These are phyloP conservation scores for Hypotaenidia okinawae DNA, from an alignment of 2,797 vertebrate genomes.

Conservation along the genomic window DNA sequence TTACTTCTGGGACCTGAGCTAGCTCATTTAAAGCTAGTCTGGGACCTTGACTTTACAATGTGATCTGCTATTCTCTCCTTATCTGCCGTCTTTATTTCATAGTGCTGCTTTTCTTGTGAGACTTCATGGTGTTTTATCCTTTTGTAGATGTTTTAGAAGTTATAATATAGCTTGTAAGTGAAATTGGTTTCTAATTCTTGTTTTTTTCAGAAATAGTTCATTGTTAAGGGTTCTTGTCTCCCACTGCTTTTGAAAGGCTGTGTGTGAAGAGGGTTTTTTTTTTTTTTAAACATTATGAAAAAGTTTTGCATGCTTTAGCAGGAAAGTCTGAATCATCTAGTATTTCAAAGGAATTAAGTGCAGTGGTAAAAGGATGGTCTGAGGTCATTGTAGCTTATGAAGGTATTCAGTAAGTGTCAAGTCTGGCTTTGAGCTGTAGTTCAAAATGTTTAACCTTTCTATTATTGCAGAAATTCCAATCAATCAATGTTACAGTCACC, in stretches of 20 bases:
- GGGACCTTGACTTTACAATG: neutral
- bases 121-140: neutral
- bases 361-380: neutral
- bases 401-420: constrained; percentile 58
- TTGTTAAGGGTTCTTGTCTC: neutral
- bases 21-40: constrained; percentile 30
- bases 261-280: neutral
- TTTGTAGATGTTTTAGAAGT: neutral
- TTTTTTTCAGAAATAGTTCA: neutral
- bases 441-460: constrained; percentile 67
- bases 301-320: neutral
- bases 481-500: constrained; percentile 54
- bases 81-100: neutral
- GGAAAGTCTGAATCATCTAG: neutral
- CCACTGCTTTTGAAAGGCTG: neutral
- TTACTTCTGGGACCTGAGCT: neutral
- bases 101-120: neutral
- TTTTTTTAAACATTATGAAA: neutral
- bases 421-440: constrained; percentile 26
- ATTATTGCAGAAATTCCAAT: constrained; percentile 45
- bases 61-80: neutral
- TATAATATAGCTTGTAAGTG: neutral
- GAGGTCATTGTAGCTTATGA: constrained; percentile 22
- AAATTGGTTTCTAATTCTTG: neutral
- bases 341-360: constrained; percentile 6